These are phyloP conservation scores for Aproaerema taeniolella DNA, from an alignment of 2,888 invertebrate genomes.

Conservation along the genomic window DNA sequence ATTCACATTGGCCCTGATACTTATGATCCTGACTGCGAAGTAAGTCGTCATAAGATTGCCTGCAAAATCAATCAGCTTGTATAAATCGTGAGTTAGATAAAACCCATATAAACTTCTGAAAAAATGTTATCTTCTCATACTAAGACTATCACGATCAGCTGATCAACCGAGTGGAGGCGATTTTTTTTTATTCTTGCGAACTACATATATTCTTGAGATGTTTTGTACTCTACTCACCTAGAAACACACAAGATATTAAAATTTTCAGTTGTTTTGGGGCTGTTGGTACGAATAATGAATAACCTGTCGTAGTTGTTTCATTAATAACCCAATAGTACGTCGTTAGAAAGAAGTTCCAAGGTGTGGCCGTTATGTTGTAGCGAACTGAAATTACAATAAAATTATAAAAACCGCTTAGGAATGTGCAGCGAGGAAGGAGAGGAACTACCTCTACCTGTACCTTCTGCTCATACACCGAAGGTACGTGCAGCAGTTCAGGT, in stretches of 20 bases:
- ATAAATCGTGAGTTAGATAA: not conserved
- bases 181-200: too few relatives aligned
- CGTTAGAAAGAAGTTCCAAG: not conserved
- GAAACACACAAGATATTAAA: not conserved
- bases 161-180: too few relatives aligned
- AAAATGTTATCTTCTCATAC: too few relatives aligned
- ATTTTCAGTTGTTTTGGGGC: not conserved
- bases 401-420: too few relatives aligned
- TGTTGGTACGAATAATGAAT: not conserved
- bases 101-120: too few relatives aligned
- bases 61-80: slow-evolving; percentile 19
- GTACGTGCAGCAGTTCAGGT: too few relatives aligned
- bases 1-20: slow-evolving; percentile 57
- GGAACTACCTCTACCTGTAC: too few relatives aligned
- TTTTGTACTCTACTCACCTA: too few relatives aligned
- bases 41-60: slow-evolving; percentile 53
- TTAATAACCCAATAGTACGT: slow-evolving; percentile 1
- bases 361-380: slow-evolving; percentile 4
- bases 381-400: not conserved
- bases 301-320: slow-evolving; percentile 1
- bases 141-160: too few relatives aligned
- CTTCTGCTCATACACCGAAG: too few relatives aligned
- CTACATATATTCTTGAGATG: too few relatives aligned
- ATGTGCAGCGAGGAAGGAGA: too few relatives aligned
- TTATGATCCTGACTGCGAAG: slow-evolving; percentile 58